Conservation (phyloP, 37 sponge, comb jelly and placozoan genomes). For the Oopsacas minuta region DNA sequence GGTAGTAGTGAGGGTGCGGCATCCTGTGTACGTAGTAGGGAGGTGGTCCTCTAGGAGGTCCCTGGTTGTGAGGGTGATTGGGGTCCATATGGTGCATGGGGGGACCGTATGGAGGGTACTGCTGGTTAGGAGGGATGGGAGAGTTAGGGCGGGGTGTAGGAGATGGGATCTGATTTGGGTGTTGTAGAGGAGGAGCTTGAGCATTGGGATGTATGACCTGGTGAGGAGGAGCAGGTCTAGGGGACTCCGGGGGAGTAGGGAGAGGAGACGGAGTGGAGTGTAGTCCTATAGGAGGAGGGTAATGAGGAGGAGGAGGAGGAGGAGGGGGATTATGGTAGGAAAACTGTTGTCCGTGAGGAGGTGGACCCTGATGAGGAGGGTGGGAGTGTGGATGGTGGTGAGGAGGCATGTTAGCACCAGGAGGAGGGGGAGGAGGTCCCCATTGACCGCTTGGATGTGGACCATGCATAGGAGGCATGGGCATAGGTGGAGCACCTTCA, state of each 20-base stretch:
- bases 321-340: neutral
- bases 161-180: neutral
- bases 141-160: neutral
- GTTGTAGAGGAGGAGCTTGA: neutral
- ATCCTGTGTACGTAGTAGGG: conserved; percentile 4
- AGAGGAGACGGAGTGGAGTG: conserved; percentile 8
- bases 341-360: neutral
- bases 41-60: neutral
- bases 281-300: neutral
- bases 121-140: conserved; percentile 8
- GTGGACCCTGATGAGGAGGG: neutral
- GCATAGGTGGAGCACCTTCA: neutral
- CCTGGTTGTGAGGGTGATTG: neutral
- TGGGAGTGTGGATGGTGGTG: neutral
- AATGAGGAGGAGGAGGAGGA: neutral
- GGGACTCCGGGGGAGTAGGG: neutral
- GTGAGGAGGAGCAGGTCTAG: neutral
- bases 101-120: neutral
- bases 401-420: neutral
- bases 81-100: conserved; percentile 15
- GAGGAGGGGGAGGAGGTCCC: neutral
- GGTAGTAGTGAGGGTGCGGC: conserved; percentile 1
- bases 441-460: neutral
- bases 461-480: neutral
- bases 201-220: neutral